phyloP scores from a whole-genome alignment of 2,113 vertebrate genomes.

The Nettapus auritus region DNA sequence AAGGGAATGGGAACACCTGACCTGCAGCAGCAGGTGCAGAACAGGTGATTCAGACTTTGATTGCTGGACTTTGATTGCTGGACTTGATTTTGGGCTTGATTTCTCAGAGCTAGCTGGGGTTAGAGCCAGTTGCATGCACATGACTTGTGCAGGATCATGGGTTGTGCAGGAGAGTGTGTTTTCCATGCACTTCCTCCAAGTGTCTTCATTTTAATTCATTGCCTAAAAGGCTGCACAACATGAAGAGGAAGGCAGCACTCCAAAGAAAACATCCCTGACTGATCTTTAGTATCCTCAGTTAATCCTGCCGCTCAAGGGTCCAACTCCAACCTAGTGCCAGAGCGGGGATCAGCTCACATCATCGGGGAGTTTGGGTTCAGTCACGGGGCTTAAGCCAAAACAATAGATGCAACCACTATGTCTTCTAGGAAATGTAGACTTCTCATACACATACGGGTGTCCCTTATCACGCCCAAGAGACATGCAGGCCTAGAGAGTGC shows the following conservation, averaged over 20 bases:
- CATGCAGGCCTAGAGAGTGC: neutral
- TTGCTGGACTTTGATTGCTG: neutral
- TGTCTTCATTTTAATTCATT: neutral
- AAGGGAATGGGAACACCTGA: neutral
- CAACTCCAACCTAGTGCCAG: neutral
- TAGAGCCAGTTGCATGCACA: neutral
- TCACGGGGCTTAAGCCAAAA: neutral
- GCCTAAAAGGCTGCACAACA: neutral
- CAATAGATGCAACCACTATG: neutral
- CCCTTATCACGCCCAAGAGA: neutral
- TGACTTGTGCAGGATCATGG: neutral
- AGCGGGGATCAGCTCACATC: neutral
- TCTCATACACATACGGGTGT: neutral
- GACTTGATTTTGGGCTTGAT: neutral
- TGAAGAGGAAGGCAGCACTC: conserved; percentile 12
- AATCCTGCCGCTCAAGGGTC: neutral
- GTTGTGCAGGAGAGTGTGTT: neutral
- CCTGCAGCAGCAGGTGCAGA: neutral
- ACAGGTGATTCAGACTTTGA: neutral
- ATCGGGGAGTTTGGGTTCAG: neutral
- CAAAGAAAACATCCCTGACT: conserved; percentile 10
- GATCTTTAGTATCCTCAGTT: neutral
- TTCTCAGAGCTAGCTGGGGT: neutral
- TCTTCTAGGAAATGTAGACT: neutral
- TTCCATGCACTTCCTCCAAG: neutral